A percentile compares a stretch with the other conserved stretches of the same genome.
These are phyloP conservation scores for Eupithecia dodoneata DNA, from an alignment of 2,888 invertebrate genomes.

Conservation along the genomic window DNA sequence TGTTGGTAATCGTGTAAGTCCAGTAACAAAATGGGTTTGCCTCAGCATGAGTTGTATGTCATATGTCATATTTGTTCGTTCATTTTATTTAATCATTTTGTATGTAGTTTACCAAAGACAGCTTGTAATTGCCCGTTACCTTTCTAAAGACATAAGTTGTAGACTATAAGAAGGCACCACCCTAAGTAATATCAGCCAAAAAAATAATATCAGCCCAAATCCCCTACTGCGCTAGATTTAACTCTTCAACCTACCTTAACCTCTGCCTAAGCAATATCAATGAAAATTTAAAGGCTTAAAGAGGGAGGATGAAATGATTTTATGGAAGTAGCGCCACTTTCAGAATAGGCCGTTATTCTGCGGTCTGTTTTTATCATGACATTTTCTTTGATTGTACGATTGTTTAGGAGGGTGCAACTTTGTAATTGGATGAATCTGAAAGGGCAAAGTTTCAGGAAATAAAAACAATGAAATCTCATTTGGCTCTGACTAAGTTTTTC, in stretches of 20 bases:
- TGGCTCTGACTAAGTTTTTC: constrained; percentile 12
- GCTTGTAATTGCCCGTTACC: background rate
- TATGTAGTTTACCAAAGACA: background rate
- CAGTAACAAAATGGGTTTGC: too few relatives aligned
- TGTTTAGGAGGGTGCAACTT: constrained; percentile 24
- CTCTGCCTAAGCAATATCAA: background rate
- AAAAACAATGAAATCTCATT: constrained; percentile 16
- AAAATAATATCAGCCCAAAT: background rate
- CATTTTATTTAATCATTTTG: background rate
- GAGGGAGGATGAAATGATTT: background rate
- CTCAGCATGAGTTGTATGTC: too few relatives aligned
- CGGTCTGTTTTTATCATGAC: constrained; percentile 42
- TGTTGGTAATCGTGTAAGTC: too few relatives aligned
- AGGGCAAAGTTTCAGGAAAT: constrained; percentile 12
- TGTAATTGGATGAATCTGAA: constrained; percentile 15
- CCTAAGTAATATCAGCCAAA: background rate
- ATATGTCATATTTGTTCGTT: background rate
- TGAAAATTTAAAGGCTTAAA: constrained; percentile 2
- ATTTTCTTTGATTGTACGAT: constrained; percentile 42
- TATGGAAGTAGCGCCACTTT: constrained; percentile 8
- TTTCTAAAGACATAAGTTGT: background rate
- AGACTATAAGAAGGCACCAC: background rate
- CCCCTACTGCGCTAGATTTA: background rate
- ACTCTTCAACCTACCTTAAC: background rate
- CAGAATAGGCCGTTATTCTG: constrained; percentile 34